Conservation (phyloP, 2,888 invertebrate species). For the Spisula solida region DNA sequence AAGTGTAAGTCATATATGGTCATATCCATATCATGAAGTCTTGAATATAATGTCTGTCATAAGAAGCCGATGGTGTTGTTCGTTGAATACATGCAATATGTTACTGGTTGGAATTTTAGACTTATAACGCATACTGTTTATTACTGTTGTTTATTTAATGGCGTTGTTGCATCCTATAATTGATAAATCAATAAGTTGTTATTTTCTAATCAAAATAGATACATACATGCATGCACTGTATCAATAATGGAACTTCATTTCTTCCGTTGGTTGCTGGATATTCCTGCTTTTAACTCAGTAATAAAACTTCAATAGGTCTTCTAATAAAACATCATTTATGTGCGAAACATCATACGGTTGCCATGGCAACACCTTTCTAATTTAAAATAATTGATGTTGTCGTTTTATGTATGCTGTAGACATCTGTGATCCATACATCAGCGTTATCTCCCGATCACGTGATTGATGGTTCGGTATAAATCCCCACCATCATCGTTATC, state of each 20-base stretch:
- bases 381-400: constrained; percentile 65
- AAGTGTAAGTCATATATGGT: no score
- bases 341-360: constrained; percentile 38
- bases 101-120: no score
- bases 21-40: no score
- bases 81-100: no score
- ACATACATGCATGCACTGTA: not conserved
- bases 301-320: constrained; percentile 27
- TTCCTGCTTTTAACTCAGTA: not conserved
- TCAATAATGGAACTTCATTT: not conserved
- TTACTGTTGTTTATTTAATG: no score
- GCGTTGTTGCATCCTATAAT: no score
- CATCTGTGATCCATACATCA: constrained; percentile 59
- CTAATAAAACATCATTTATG: constrained; percentile 44
- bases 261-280: not conserved
- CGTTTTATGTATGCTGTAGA: constrained; percentile 61
- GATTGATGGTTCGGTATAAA: constrained; percentile 53
- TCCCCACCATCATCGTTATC: constrained; percentile 41
- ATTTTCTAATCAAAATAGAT: no score
- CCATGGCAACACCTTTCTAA: constrained; percentile 52
- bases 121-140: no score
- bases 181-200: no score
- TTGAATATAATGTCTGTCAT: no score
- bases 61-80: no score
- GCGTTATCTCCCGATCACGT: constrained; percentile 30